phyloP scores from a whole-genome alignment of 30 jellyfish, hydroid and myxozoan genomes.

The Clytia hemisphaerica region DNA sequence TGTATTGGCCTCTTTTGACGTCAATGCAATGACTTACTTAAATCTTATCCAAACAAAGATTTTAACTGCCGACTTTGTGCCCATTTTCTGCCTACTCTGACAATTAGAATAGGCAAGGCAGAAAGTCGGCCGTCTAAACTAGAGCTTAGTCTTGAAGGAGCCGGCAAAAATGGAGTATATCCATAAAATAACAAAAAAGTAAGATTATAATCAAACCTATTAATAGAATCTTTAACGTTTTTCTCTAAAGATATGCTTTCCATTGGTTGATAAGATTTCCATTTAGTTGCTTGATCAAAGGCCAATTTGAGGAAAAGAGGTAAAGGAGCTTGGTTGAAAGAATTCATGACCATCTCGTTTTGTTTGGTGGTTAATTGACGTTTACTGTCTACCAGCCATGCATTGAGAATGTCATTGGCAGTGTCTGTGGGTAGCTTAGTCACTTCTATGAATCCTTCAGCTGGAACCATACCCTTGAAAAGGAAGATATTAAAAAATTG shows the following conservation, averaged over 20 bases:
- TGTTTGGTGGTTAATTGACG: conserved; percentile 44
- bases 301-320: conserved; percentile 68
- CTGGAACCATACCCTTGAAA: conserved; percentile 42
- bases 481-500: not conserved
- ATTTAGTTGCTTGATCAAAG: conserved; percentile 66
- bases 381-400: conserved; percentile 59
- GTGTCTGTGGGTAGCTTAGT: conserved; percentile 61
- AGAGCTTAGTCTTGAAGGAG: too few relatives aligned
- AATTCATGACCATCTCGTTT: conserved; percentile 35
- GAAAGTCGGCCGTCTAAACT: too few relatives aligned
- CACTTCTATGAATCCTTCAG: conserved; percentile 42
- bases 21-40: too few relatives aligned
- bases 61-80: too few relatives aligned
- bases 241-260: conserved; percentile 38
- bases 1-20: too few relatives aligned
- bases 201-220: too few relatives aligned
- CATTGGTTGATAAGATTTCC: conserved; percentile 57
- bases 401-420: conserved; percentile 54
- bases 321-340: conserved; percentile 49
- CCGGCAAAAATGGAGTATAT: too few relatives aligned
- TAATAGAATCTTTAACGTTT: conserved; percentile 56
- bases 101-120: too few relatives aligned
- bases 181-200: too few relatives aligned
- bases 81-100: too few relatives aligned
- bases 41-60: too few relatives aligned